A percentile compares a stretch with the other conserved stretches of the same genome.
These are phyloP conservation scores for Enoplolaimus lenunculus DNA, from an alignment of 2,888 invertebrate genomes.

Conservation along the genomic window DNA sequence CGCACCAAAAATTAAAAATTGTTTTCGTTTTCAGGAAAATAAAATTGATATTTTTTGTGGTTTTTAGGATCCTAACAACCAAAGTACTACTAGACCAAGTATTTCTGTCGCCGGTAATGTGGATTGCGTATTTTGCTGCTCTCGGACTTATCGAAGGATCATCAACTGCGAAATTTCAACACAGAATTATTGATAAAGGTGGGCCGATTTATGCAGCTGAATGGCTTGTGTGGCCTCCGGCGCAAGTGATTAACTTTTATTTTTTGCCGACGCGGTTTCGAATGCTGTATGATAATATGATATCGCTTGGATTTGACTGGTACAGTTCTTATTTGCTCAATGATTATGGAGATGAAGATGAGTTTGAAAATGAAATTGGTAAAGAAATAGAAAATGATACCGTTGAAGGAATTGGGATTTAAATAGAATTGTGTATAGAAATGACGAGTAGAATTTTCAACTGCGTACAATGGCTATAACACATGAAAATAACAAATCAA, in stretches of 20 bases:
- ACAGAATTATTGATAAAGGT: conserved; percentile 59
- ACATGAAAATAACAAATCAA: no score
- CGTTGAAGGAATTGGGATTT: no score
- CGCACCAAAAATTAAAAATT: no score
- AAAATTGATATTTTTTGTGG: no score
- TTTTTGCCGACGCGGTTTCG: conserved; percentile 64
- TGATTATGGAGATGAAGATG: conserved; percentile 20
- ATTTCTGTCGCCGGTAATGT: conserved; percentile 65
- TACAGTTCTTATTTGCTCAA: conserved; percentile 68
- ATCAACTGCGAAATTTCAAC: conserved; percentile 50
- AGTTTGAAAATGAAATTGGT: background rate
- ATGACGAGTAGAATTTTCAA: no score
- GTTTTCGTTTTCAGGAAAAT: no score
- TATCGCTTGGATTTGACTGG: conserved; percentile 70
- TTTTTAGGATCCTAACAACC: conserved; percentile 51
- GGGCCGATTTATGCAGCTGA: conserved; percentile 66
- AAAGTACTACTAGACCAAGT: conserved; percentile 69
- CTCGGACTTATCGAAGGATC: conserved; percentile 58
- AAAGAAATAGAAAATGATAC: background rate
- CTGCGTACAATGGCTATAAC: no score
- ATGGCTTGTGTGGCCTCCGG: conserved; percentile 81
- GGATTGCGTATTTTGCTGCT: conserved; percentile 61
- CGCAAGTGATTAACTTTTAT: conserved; percentile 80
- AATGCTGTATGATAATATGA: conserved; percentile 68
- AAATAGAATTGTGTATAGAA: no score